Base-by-base conservation (phyloP, 2,888 invertebrate species). In the Pharmacophagus antenor region DNA sequence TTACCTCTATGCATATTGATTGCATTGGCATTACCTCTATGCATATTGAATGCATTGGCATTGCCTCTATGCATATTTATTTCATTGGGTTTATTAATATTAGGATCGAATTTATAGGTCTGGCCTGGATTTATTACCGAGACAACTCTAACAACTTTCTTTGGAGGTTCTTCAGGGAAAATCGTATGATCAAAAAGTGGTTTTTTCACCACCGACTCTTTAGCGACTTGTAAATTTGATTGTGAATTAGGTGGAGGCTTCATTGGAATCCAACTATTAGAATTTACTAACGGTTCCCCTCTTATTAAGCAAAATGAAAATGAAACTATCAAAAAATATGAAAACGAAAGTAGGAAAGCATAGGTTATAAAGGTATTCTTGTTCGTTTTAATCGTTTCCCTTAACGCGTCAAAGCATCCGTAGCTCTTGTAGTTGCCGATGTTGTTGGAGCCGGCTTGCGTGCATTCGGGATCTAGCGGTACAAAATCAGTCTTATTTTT, bases 221-320 rank as follows among this genome's bases (percentile, higher is more conserved):
- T 64, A 2, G 70, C 68, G 23, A 59, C 65, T 2, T 74, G 70
- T 1, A 76, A 68, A 49, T 75, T 70, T 63, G 67, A 62, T 2
- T 68, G 65, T 0, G 74, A 63, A 2, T 69, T 70, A 0, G 70
- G 74, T 2, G 76, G 68, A 71, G 79, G 70, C 0, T 69, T 76
- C 0, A 85, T 62, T 7, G 60, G 60, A 12, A 21, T 6, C 60
- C 60, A 61, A 7, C n/a, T 51, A 23, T 37, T 51, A 21, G 59
- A n/a, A 17, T 48, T 21, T 15, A 61, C 27, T 31, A 88, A 65
- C 0, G 88, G 88, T 56, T 81, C 75, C 0, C 84, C 87, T 48
- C 79, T 72, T 17, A 85, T 73, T 4, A 89, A 77, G 46, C 84
- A 82, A 65, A 80, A 85, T 1, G 85, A 77, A 55, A 88, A 89